Evolutionary conservation across 2,113 vertebrate species (phyloP), one percentile per base, ranked within the genome.

Genomic region (Platycercus adscitus): DNA sequence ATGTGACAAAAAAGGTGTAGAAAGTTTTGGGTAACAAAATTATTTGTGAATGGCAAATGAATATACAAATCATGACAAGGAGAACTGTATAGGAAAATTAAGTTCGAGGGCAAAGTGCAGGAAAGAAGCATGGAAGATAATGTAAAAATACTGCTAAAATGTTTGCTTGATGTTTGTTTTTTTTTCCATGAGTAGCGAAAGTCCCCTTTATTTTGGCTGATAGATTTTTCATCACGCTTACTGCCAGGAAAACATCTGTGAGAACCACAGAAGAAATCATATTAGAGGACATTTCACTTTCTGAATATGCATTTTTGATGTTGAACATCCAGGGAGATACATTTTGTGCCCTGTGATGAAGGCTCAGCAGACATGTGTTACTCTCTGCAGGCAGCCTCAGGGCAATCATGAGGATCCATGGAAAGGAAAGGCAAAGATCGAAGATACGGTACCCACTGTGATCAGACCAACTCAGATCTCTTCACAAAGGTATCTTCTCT

Each of bases 351-450:
- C 18, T 5, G 0, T 1, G 3, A 20, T 43, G 44, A 77, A 25
- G 37, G 17, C 20, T 81, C 3, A 11, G n/a, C n/a, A 55, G 52
- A 29, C 0, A 37, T 37, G 24, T 20, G 35, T 1, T 1, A 49
- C 12, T 37, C n/a, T 56, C 29, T 43, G 33, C 6, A 2, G 50
- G 50, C 50, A 79, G 47, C 23, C 29, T 53, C 4, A 5, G 60
- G 29, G 47, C 0, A 1, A 39, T 21, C 2, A 4, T 2, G 4
- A 16, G 76, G 47, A 29, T 7, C 17, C 4, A 9, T 3, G 6
- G 16, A 46, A 28, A 49, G 10, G 65, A 53, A 58, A 28, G 37
- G 16, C 1, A 2, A 58, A 41, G 5, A 12, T 7, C 1, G 2
- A 58, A 41, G 5, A 12, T 7, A 3, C 44, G 24, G 28, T 58